These are phyloP conservation scores for Hoplostethus mediterraneus DNA, from an alignment of 2,797 vertebrate species.

Conservation along the genomic window DNA sequence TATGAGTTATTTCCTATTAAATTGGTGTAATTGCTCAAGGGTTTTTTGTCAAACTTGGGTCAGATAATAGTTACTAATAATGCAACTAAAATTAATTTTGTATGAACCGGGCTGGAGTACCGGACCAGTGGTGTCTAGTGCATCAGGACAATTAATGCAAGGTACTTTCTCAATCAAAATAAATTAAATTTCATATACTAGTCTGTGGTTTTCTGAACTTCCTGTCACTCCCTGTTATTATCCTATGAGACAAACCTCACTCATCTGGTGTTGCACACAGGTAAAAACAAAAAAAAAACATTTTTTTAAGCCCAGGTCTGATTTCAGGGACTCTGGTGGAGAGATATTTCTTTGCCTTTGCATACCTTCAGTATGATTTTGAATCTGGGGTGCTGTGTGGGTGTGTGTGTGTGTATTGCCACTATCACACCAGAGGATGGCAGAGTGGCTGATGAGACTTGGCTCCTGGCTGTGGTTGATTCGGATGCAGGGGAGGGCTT, in stretches of 20 bases:
- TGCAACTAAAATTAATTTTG: no score
- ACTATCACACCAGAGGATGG: constrained; percentile 82
- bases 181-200: background rate
- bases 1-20: no score
- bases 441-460: constrained; percentile 81
- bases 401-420: constrained; percentile 71
- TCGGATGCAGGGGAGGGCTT: constrained; percentile 74
- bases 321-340: background rate
- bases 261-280: background rate
- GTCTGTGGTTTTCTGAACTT: no score
- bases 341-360: background rate
- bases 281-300: background rate
- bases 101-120: no score
- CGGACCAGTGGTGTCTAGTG: no score
- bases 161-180: constrained; percentile 1
- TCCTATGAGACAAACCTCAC: background rate
- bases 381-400: constrained; percentile 10
- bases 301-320: background rate
- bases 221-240: background rate
- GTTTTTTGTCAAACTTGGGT: no score
- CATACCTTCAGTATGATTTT: constrained; percentile 1
- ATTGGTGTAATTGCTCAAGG: no score
- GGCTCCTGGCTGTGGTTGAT: constrained; percentile 65
- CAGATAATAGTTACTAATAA: no score
- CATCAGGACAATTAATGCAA: background rate